Base-by-base conservation (phyloP, 2,797 vertebrate species). In the Capromys pilorides region DNA sequence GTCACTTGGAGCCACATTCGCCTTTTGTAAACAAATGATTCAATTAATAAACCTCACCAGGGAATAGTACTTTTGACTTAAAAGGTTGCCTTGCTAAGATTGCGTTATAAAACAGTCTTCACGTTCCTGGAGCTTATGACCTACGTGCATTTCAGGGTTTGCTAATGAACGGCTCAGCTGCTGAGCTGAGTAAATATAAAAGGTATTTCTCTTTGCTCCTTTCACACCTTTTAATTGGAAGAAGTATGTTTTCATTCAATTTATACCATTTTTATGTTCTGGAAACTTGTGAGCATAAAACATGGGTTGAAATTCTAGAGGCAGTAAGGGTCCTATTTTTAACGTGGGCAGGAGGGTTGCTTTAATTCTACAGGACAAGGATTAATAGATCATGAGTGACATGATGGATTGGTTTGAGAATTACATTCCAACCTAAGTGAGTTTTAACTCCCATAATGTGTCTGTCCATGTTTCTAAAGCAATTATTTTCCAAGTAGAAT, bases 341-440 rank as follows among this genome's bases (percentile, higher is more conserved):
- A 97, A 98, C 90, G 51, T 96, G 95, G 97, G 95, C 95, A 96
- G 90, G 95, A 96, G 94, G 90, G 91, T 97, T 95, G 94, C 96
- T 97, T 97, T 98, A 98, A 98, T 98, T 98, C 97, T 98, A 97
- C 96, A 97, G 98, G 98, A 98, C 97, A 97, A 94, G 90, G 88
- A 97, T 98, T 97, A 98, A 98, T 97, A 98, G 98, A 98, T 97
- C 98, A 97, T 7, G 59, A 93, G 92, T 97, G 97, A 97, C 98
- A 97, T 94, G 57, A 98, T 97, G 97, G 98, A 98, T 98, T 98
- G 96, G 96, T 97, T 97, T 97, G 95, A 97, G 96, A 98, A 97
- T 98, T 98, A 97, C 91, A 96, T 97, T 97, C 96, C 96, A 97
- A 97, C 97, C 94, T 94, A 95, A 96, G 96, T 97, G 93, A 97